Conservation (phyloP, 2,888 invertebrate species). For the Leptopterna dolabrata region DNA sequence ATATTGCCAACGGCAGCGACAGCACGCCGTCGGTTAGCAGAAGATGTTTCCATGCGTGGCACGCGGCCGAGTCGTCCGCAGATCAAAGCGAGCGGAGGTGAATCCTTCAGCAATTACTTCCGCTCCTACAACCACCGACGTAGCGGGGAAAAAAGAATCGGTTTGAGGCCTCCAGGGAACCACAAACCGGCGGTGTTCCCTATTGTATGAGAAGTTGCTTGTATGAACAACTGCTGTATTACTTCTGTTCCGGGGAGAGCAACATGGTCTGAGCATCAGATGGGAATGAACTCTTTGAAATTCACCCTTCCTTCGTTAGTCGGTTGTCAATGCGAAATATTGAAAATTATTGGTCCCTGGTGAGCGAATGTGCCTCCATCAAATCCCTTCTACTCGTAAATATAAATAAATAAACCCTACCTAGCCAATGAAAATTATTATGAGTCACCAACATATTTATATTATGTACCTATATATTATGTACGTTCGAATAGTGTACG, state of each 20-base stretch:
- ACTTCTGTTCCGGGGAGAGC: not conserved
- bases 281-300: not conserved
- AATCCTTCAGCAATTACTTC: not conserved
- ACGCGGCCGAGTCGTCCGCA: not conserved
- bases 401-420: too few species aligned
- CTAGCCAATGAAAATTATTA: too few species aligned
- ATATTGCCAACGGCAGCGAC: not conserved
- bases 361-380: not conserved
- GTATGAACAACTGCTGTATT: not conserved
- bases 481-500: too few species aligned
- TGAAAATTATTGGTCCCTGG: not conserved
- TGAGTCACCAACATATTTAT: too few species aligned
- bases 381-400: not conserved
- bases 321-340: not conserved
- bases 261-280: not conserved
- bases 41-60: not conserved
- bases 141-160: not conserved
- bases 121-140: not conserved
- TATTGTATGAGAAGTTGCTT: not conserved
- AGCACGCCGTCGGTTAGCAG: not conserved
- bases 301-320: not conserved
- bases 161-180: not conserved
- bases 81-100: not conserved
- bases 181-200: not conserved
- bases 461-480: too few species aligned